These are phyloP conservation scores for Phocoena sinus DNA, from an alignment of 2,113 vertebrate species.

Conservation along the genomic window DNA sequence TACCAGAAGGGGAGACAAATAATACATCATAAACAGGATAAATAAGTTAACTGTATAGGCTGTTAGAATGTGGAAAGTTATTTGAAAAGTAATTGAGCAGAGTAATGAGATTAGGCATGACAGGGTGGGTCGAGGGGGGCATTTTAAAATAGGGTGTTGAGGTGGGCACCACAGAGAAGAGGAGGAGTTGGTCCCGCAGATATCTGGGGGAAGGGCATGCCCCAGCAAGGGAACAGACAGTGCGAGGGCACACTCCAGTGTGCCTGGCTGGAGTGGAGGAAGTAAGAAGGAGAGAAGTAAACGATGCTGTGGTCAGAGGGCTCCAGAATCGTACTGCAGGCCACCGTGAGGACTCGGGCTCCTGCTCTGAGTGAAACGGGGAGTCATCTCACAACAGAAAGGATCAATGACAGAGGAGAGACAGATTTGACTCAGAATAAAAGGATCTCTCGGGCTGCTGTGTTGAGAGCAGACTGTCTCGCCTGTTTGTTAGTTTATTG, in stretches of 20 bases:
- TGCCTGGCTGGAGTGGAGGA: neutral
- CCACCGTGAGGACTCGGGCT: neutral
- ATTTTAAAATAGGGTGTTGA: neutral
- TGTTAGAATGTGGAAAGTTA: neutral
- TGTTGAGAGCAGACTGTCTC: neutral
- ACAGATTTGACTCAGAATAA: neutral
- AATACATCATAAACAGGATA: neutral
- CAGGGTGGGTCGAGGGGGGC: neutral
- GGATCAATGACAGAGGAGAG: neutral
- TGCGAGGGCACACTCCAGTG: neutral
- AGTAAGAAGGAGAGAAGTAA: neutral
- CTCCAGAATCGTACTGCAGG: neutral
- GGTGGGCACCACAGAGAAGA: neutral
- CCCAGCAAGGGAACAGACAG: neutral
- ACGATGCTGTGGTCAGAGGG: neutral
- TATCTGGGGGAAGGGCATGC: neutral
- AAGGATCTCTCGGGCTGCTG: neutral
- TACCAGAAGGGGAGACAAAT: neutral
- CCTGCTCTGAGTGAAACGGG: too few species aligned
- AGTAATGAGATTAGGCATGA: neutral
- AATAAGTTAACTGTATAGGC: neutral
- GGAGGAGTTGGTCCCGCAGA: neutral
- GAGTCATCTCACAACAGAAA: neutral
- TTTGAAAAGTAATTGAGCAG: neutral
- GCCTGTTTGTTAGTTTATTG: neutral